These are phyloP conservation scores for Atta colombica DNA, from an alignment of 1,140 invertebrate genomes.

Conservation along the genomic window DNA sequence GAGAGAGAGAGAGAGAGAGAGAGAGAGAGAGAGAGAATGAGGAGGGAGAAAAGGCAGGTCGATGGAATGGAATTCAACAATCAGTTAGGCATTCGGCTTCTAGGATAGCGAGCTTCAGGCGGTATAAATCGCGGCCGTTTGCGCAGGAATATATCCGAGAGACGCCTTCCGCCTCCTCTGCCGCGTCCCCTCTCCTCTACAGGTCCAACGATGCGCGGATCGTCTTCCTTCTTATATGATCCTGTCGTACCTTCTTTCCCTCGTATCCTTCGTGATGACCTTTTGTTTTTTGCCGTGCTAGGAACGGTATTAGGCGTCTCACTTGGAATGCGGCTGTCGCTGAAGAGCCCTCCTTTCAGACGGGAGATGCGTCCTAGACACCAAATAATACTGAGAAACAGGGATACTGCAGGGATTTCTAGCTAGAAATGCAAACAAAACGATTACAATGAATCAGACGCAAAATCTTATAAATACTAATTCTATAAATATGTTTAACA, in stretches of 20 bases:
- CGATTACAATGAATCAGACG: neutral
- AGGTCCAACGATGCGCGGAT: neutral
- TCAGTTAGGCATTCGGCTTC: conserved; percentile 75
- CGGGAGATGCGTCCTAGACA: conserved; percentile 4
- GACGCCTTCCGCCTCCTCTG: conserved; percentile 51
- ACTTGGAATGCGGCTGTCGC: conserved; percentile 78
- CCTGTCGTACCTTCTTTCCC: conserved; percentile 35
- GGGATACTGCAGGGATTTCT: neutral
- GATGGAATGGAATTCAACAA: conserved; percentile 77
- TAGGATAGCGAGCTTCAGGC: conserved; percentile 64
- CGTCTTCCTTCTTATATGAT: conserved; percentile 38
- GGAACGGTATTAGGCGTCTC: conserved; percentile 58
- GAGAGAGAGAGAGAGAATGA: neutral
- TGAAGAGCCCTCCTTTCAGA: conserved; percentile 22
- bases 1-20: neutral
- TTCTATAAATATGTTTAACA: neutral
- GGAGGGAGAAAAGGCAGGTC: neutral
- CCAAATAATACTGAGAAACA: neutral
- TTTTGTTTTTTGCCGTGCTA: conserved; percentile 54
- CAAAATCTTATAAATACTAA: neutral
- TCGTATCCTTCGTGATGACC: conserved; percentile 55
- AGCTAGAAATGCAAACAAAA: neutral
- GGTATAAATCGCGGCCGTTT: conserved; percentile 77
- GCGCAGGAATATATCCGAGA: conserved; percentile 70
- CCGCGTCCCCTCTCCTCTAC: neutral